These are phyloP conservation scores for Ischnus inquisitorius DNA, from an alignment of 2,888 invertebrate genomes.

Conservation along the genomic window DNA sequence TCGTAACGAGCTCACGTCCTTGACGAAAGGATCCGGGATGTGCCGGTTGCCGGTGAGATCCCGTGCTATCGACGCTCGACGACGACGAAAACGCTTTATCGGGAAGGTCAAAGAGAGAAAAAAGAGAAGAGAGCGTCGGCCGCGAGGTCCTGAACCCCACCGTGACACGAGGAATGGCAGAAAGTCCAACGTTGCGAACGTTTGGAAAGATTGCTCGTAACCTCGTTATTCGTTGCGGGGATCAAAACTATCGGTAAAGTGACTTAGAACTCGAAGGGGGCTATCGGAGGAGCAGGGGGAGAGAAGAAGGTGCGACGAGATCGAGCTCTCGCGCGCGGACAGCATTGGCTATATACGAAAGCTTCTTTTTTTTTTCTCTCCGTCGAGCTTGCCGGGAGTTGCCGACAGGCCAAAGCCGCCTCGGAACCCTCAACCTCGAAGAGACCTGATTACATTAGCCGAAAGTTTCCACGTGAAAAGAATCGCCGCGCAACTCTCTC, in stretches of 20 bases:
- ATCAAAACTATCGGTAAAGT: slow-evolving; percentile 79
- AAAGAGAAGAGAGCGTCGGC: slow-evolving; percentile 2
- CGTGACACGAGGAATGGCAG: slow-evolving; percentile 13
- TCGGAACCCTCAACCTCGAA: slow-evolving; percentile 24
- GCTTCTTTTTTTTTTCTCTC: slow-evolving; percentile 18
- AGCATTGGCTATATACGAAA: slow-evolving; percentile 2
- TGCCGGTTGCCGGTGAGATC: slow-evolving; percentile 21
- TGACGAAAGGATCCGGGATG: slow-evolving; percentile 38
- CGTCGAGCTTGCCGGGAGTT: background rate
- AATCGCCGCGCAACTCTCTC: slow-evolving; percentile 29
- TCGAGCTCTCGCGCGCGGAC: slow-evolving; percentile 44
- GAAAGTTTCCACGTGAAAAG: slow-evolving; percentile 65
- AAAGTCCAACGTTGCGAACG: slow-evolving; percentile 63
- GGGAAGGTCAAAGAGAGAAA: background rate
- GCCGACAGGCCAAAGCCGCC: background rate
- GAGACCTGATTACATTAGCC: slow-evolving; percentile 73
- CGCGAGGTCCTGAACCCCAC: background rate
- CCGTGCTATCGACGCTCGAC: slow-evolving; percentile 3
- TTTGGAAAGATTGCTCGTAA: slow-evolving; percentile 76
- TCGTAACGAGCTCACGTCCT: slow-evolving; percentile 53
- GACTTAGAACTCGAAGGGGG: slow-evolving; percentile 72
- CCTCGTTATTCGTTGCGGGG: slow-evolving; percentile 76
- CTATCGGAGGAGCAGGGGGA: slow-evolving; percentile 3
- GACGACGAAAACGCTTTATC: slow-evolving; percentile 39
- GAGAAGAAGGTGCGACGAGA: slow-evolving; percentile 21